A percentile compares a stretch with the other conserved stretches of the same genome.
These are phyloP conservation scores for Mola mola DNA, from an alignment of 2,113 vertebrate species.

Conservation along the genomic window DNA sequence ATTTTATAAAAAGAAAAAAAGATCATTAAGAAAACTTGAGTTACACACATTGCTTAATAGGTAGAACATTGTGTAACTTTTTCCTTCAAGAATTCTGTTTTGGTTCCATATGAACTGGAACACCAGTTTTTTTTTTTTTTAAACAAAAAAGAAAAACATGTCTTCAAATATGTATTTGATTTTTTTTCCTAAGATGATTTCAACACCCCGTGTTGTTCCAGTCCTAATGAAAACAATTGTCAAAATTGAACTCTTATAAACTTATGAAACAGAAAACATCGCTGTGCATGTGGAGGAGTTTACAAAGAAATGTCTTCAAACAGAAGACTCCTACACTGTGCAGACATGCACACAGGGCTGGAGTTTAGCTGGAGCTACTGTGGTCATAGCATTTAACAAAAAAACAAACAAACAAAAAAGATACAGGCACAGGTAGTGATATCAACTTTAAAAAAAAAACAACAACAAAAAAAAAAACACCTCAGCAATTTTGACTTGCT, in stretches of 20 bases:
- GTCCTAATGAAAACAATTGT: too few relatives aligned
- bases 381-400: constrained; percentile 30
- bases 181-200: neutral
- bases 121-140: too few relatives aligned
- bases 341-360: constrained; percentile 49
- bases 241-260: too few relatives aligned
- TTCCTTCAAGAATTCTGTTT: too few relatives aligned
- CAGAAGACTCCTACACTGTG: constrained; percentile 75
- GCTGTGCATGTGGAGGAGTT: constrained; percentile 76
- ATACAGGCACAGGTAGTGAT: too few relatives aligned
- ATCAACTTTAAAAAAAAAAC: too few relatives aligned
- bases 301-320: constrained; percentile 66
- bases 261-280: constrained; percentile 67
- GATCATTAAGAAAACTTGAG: too few relatives aligned
- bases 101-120: too few relatives aligned
- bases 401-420: neutral
- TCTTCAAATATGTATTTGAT: neutral
- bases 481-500: constrained; percentile 3
- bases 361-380: constrained; percentile 50
- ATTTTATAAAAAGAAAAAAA: neutral
- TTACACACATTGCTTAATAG: too few relatives aligned
- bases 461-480: neutral
- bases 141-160: neutral
- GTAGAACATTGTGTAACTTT: too few relatives aligned
- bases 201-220: too few relatives aligned